Evolutionary conservation across 2,888 invertebrate species (phyloP).

Genomic region (Latheticus oryzae): DNA sequence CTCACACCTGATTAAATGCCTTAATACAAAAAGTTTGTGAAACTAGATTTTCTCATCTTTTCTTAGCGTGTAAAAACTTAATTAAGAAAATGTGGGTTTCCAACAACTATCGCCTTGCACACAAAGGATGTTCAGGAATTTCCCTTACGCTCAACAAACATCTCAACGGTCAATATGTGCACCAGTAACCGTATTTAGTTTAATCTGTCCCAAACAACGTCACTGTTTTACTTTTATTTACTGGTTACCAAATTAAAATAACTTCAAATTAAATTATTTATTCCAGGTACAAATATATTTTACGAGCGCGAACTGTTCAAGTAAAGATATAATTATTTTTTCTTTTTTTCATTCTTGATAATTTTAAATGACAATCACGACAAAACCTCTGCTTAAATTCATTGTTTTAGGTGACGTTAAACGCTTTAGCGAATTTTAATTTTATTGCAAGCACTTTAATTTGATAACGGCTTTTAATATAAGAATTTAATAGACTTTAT

Average conservation of each 20-base stretch:
- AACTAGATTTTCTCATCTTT: too few relatives aligned
- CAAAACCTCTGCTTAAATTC: slow-evolving; percentile 26
- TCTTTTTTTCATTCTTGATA: slow-evolving; percentile 16
- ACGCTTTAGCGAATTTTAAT: slow-evolving; percentile 36
- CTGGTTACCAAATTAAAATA: slow-evolving; percentile 25
- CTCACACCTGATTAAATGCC: slow-evolving; percentile 15
- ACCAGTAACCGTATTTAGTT: slow-evolving; percentile 24
- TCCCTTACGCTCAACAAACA: slow-evolving; percentile 32
- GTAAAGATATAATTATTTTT: slow-evolving; percentile 1
- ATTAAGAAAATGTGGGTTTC: slow-evolving; percentile 26
- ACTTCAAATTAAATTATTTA: slow-evolving; percentile 20
- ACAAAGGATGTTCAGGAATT: slow-evolving; percentile 21
- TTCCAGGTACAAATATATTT: slow-evolving; percentile 32
- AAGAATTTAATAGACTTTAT: slow-evolving; percentile 35
- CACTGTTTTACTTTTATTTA: slow-evolving; percentile 30
- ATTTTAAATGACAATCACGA: slow-evolving; percentile 37
- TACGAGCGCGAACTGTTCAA: slow-evolving; percentile 8
- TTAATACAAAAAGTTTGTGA: neutral
- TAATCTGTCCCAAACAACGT: slow-evolving; percentile 25
- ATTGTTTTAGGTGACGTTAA: slow-evolving; percentile 36
- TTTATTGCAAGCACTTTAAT: slow-evolving; percentile 35
- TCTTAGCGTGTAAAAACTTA: slow-evolving; percentile 36
- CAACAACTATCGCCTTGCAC: slow-evolving; percentile 6
- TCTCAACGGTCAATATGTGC: slow-evolving; percentile 35
- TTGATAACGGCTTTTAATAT: slow-evolving; percentile 32